These are phyloP conservation scores for Chionis minor DNA, from an alignment of 2,113 vertebrate species.

Conservation along the genomic window DNA sequence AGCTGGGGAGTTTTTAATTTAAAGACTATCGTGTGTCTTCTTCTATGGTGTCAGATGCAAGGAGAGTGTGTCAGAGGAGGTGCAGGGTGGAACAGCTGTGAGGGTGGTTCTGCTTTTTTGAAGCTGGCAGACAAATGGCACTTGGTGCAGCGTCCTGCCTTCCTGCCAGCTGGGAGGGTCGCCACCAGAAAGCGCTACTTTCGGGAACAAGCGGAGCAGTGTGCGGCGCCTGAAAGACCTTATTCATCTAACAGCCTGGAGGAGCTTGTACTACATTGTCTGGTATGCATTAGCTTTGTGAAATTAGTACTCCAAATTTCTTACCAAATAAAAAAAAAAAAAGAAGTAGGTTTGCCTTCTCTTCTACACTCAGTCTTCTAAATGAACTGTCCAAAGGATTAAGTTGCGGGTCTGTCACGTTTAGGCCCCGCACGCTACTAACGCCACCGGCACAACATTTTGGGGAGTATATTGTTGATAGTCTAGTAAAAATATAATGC, in stretches of 20 bases:
- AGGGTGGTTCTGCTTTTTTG: background rate
- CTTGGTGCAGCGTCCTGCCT: background rate
- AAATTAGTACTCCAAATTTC: constrained; percentile 1
- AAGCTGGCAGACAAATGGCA: constrained; percentile 52
- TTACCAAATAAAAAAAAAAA: background rate
- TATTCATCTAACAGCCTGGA: constrained; percentile 41
- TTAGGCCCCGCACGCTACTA: background rate
- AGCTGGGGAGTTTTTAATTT: background rate
- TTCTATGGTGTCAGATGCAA: background rate
- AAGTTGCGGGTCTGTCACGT: background rate
- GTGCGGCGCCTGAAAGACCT: constrained; percentile 54
- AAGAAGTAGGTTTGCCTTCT: background rate
- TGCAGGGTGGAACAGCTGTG: constrained; percentile 20
- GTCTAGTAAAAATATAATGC: background rate
- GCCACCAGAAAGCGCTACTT: constrained; percentile 38
- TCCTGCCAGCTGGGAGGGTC: constrained; percentile 47
- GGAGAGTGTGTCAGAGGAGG: background rate
- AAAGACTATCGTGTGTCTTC: background rate
- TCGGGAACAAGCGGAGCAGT: constrained; percentile 64
- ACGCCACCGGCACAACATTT: background rate
- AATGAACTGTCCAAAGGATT: background rate
- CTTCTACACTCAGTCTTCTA: background rate
- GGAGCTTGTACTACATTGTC: constrained; percentile 28
- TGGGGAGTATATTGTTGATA: background rate
- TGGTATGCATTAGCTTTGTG: constrained; percentile 14